A percentile compares a stretch with the other conserved stretches of the same genome.
Conservation (phyloP, 2,888 invertebrate genomes). For the Eumerus sabulonum region DNA sequence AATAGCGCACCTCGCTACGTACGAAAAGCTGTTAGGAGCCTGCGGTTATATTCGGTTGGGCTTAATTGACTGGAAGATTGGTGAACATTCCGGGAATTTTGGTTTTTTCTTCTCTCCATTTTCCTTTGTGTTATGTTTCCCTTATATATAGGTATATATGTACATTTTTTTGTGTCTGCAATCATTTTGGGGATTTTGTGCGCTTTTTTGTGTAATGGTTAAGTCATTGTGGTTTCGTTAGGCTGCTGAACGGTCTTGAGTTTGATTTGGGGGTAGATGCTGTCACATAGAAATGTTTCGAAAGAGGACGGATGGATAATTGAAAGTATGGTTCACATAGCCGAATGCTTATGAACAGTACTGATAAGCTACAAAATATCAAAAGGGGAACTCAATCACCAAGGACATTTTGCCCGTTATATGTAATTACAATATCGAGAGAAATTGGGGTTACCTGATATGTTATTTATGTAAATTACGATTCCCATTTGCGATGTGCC, state of each 20-base stretch:
- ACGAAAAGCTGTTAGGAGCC: too few relatives aligned
- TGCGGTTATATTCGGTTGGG: slow-evolving; percentile 36
- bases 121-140: not conserved
- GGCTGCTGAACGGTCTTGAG: slow-evolving; percentile 28
- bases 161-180: slow-evolving; percentile 18
- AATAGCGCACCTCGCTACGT: not conserved
- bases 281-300: slow-evolving; percentile 14
- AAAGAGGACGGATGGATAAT: too few relatives aligned
- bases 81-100: slow-evolving; percentile 45
- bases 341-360: too few relatives aligned
- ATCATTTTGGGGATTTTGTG: slow-evolving; percentile 1
- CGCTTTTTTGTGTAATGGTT: slow-evolving; percentile 9
- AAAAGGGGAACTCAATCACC: too few relatives aligned
- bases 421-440: too few relatives aligned
- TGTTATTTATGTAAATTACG: too few relatives aligned
- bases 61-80: slow-evolving; percentile 68
- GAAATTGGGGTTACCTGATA: too few relatives aligned
- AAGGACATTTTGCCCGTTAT: too few relatives aligned
- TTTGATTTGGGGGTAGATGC: slow-evolving; percentile 3
- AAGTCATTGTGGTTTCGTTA: slow-evolving; percentile 37
- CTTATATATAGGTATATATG: not conserved
- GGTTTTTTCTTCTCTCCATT: slow-evolving; percentile 21
- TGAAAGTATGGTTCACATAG: too few relatives aligned
- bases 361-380: too few relatives aligned
- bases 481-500: too few relatives aligned